Conservation (phyloP, 2,797 vertebrate genomes). For the Sebastes melanostomus region DNA sequence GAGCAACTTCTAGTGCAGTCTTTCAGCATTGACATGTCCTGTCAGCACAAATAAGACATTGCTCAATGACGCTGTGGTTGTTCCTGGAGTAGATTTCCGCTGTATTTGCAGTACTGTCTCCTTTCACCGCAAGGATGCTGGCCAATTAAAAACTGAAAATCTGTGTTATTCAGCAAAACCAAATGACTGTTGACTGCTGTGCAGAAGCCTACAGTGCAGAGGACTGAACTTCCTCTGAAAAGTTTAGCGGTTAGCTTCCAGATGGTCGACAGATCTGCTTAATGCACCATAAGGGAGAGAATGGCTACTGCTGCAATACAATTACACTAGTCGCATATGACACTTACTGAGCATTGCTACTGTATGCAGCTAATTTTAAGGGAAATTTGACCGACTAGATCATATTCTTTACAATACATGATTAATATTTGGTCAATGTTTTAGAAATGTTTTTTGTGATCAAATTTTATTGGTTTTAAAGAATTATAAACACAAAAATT, state of each 20-base stretch:
- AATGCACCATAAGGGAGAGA: conserved; percentile 38
- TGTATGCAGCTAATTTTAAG: neutral
- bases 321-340: conserved; percentile 7
- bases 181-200: conserved; percentile 74
- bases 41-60: conserved; percentile 51
- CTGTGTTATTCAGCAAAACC: conserved; percentile 76
- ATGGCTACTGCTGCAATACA: conserved; percentile 30
- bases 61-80: conserved; percentile 32
- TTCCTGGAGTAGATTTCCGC: conserved; percentile 59
- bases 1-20: conserved; percentile 31
- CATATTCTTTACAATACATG: neutral
- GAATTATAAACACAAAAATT: too few species aligned
- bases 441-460: neutral
- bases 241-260: conserved; percentile 62
- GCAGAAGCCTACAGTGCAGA: conserved; percentile 39
- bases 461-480: neutral
- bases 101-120: conserved; percentile 72
- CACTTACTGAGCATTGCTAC: neutral
- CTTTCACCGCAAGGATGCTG: conserved; percentile 51
- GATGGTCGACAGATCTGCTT: conserved; percentile 64
- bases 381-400: neutral
- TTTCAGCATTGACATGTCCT: conserved; percentile 45
- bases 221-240: conserved; percentile 55
- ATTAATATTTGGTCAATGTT: neutral
- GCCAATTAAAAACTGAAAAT: conserved; percentile 76